Base-by-base conservation (phyloP, 2,888 invertebrate species). In the Metalampra italica region DNA sequence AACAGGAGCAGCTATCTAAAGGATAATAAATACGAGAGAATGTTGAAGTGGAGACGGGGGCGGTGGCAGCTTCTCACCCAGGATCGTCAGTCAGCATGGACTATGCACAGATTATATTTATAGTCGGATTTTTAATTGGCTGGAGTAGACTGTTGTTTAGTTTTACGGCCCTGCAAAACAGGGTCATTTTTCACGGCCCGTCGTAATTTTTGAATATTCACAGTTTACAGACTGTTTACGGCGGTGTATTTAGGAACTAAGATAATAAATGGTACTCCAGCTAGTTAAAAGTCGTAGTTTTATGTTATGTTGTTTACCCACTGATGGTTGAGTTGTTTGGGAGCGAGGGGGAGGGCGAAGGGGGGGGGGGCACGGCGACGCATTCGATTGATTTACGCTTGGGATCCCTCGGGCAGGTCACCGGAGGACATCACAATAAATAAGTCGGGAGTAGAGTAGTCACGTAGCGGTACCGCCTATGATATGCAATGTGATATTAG, bases 301-400 rank as follows among this genome's bases (percentile, higher is more conserved):
- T 77, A 72, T 72, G 74, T 75, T 75, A 74, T 80, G n/a, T 78
- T 78, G 75, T 75, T 73, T 78, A 74, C 64, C 69, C 69, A 72
- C 68, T 70, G 75, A 79, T 76, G 68, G 22, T 22, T 22, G 22
- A 22, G 22, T 22, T 22, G 22, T 22, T 22, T 3, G 5, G 22
- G 22, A 2, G 22, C 22, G 22, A 22, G 22, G 3, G 22, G 3
- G 5, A 5, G 22, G 22, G n/a, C n/a, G n/a, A n/a, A n/a, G n/a
- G n/a, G n/a, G n/a, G n/a, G 22, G 3, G 5, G 22, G 22, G 22
- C 22, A 5, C 22, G 3, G 5, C 22, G 32, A 47, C 5, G 42
- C 29, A 30, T 11, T 30, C 13, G 40, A 60, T 62, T 66, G 62
- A 55, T 66, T 68, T 66, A 60, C 64, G 75, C 75, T 71, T 75